These are phyloP conservation scores for Pterocles gutturalis DNA, from an alignment of 2,113 vertebrate species.

Conservation along the genomic window DNA sequence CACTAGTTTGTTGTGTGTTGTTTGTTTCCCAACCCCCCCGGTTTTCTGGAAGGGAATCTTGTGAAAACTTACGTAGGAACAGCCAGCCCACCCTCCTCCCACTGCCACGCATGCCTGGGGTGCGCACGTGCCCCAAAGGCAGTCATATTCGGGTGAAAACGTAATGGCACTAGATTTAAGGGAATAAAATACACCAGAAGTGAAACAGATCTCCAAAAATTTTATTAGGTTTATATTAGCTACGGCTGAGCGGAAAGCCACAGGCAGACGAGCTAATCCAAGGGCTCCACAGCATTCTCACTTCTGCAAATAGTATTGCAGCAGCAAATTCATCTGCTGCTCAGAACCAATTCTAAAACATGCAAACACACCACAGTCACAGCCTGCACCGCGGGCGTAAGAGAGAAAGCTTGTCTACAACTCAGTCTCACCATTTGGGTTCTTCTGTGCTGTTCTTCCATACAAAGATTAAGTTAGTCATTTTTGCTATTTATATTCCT, in stretches of 20 bases:
- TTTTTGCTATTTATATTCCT: neutral
- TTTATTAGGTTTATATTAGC: neutral
- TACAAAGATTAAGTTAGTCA: neutral
- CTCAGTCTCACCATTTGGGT: neutral
- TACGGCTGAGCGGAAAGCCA: neutral
- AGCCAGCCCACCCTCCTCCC: neutral
- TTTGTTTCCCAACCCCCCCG: fast-evolving
- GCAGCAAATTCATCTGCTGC: neutral
- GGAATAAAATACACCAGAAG: neutral
- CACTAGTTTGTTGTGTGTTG: neutral
- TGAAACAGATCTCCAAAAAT: neutral
- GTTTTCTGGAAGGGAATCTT: neutral
- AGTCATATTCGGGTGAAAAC: neutral
- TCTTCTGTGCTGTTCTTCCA: neutral
- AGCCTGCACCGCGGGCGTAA: neutral
- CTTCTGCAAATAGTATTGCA: neutral
- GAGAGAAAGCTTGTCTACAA: neutral
- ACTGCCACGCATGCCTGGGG: fast-evolving
- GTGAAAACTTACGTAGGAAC: neutral
- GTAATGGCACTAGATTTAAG: neutral
- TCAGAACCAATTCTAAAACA: neutral
- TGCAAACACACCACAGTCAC: fast-evolving
- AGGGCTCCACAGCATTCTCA: neutral
- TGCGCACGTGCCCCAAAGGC: neutral
- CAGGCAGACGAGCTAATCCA: neutral